Evolutionary conservation across 1,140 invertebrate genomes (phyloP).

Genomic region (Cydia amplana): DNA sequence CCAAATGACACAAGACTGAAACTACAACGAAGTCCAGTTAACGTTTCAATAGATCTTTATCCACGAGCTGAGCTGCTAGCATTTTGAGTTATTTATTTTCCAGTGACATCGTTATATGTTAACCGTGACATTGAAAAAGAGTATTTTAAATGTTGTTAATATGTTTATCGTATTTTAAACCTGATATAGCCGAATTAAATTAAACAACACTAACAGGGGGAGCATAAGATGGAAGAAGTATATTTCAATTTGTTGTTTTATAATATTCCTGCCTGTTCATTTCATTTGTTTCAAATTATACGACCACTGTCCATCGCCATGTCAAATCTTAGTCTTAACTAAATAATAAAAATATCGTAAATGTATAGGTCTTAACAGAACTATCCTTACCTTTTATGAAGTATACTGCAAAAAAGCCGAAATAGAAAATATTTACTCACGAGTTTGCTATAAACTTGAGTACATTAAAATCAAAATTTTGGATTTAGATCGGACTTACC

Average conservation of each 20-base stretch:
- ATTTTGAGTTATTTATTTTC: conserved; percentile 55
- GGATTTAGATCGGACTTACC: too few species aligned
- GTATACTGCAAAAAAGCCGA: neutral
- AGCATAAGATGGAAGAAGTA: neutral
- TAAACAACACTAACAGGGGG: neutral
- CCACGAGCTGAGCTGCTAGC: conserved; percentile 36
- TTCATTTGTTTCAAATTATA: neutral
- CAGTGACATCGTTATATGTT: conserved; percentile 45
- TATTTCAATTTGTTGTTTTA: neutral
- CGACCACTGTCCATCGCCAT: neutral
- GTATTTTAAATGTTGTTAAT: conserved; percentile 28
- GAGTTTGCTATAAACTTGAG: too few species aligned
- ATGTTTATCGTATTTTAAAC: neutral
- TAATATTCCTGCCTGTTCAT: neutral
- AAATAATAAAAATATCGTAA: neutral
- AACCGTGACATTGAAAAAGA: conserved; percentile 19
- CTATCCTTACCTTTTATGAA: neutral
- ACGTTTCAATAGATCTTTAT: conserved; percentile 49
- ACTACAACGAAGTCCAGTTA: conserved; percentile 64
- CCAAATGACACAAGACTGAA: conserved; percentile 71
- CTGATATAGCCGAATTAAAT: neutral
- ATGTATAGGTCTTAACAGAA: neutral
- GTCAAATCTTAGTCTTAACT: neutral
- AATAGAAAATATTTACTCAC: too few species aligned
- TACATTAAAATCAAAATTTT: too few species aligned